phyloP scores from a whole-genome alignment of 2,797 vertebrate species.

The Xenopus petersii region DNA sequence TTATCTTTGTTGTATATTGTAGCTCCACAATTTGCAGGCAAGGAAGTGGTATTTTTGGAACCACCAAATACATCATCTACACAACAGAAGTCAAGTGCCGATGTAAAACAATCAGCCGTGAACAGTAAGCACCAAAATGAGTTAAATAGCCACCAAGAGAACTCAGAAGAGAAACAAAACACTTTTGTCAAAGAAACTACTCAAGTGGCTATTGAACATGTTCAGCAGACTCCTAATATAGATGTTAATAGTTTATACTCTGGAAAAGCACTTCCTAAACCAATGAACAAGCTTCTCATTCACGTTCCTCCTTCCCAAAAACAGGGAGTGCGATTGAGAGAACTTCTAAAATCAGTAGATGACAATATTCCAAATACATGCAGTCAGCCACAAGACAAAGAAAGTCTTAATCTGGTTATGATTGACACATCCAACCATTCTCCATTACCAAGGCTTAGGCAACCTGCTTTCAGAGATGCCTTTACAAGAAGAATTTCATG shows the following conservation, averaged over 20 bases:
- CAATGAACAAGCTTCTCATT: conserved; percentile 56
- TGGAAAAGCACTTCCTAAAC: conserved; percentile 59
- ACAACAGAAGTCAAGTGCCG: conserved; percentile 49
- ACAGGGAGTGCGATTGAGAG: conserved; percentile 56
- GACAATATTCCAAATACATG: conserved; percentile 54
- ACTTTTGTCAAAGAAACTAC: conserved; percentile 45
- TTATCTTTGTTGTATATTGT: conserved; percentile 46
- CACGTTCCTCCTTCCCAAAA: conserved; percentile 40
- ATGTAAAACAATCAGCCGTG: conserved; percentile 55
- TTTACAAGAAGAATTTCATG: conserved; percentile 69
- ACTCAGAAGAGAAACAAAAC: conserved; percentile 56
- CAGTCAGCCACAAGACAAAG: conserved; percentile 44
- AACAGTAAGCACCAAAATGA: conserved; percentile 59
- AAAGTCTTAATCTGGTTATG: conserved; percentile 44
- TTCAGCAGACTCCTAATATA: conserved; percentile 11
- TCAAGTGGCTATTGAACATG: conserved; percentile 47
- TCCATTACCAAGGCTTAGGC: conserved; percentile 66
- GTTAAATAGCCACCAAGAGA: conserved; percentile 53
- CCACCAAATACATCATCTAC: conserved; percentile 63
- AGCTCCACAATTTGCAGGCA: conserved; percentile 73
- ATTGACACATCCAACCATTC: conserved; percentile 53
- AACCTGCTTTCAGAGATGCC: conserved; percentile 61
- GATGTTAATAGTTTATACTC: conserved; percentile 48
- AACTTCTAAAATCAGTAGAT: conserved; percentile 55
- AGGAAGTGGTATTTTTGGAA: conserved; percentile 61